Conservation (phyloP, 2,113 vertebrate species). For the Labrus mixtus region DNA sequence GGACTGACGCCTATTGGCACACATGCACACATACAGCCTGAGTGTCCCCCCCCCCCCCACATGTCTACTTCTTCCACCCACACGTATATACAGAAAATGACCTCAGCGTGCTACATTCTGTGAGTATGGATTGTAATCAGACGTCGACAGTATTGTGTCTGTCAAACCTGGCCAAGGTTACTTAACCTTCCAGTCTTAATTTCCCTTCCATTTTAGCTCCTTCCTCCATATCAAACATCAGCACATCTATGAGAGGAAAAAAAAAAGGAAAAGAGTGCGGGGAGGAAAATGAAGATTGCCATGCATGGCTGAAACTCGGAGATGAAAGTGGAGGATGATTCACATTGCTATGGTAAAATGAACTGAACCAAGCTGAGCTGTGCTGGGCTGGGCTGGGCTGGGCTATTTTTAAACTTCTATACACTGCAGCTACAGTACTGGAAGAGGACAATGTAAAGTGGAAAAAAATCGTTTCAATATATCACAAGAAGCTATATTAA, state of each 20-base stretch:
- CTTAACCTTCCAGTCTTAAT: conserved; percentile 82
- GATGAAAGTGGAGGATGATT: conserved; percentile 81
- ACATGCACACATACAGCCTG: conserved; percentile 43
- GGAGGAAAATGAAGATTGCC: conserved; percentile 80
- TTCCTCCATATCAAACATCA: conserved; percentile 81
- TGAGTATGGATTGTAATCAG: conserved; percentile 79
- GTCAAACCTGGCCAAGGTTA: conserved; percentile 81
- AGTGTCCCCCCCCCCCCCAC: conserved; percentile 8
- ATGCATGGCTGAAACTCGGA: conserved; percentile 76
- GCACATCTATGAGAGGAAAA: conserved; percentile 67
- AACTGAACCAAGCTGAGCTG: conserved; percentile 76
- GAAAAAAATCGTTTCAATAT: conserved; percentile 64
- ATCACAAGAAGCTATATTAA: conserved; percentile 50
- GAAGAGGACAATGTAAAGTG: conserved; percentile 68
- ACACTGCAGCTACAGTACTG: conserved; percentile 59
- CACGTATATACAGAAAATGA: conserved; percentile 79
- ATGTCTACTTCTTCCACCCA: conserved; percentile 61
- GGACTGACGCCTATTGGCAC: conserved; percentile 71
- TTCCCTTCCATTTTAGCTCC: conserved; percentile 80
- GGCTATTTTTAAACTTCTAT: conserved; percentile 80
- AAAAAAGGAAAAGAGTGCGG: conserved; percentile 55
- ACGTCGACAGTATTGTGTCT: conserved; percentile 77
- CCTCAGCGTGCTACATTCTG: conserved; percentile 73
- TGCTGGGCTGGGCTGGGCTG: conserved; percentile 62
- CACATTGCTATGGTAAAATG: conserved; percentile 77